A percentile compares a stretch with the other conserved stretches of the same genome.
Conservation (phyloP, 53 echinoderm and acorn worm genomes). For the Echinometra lucunter region DNA sequence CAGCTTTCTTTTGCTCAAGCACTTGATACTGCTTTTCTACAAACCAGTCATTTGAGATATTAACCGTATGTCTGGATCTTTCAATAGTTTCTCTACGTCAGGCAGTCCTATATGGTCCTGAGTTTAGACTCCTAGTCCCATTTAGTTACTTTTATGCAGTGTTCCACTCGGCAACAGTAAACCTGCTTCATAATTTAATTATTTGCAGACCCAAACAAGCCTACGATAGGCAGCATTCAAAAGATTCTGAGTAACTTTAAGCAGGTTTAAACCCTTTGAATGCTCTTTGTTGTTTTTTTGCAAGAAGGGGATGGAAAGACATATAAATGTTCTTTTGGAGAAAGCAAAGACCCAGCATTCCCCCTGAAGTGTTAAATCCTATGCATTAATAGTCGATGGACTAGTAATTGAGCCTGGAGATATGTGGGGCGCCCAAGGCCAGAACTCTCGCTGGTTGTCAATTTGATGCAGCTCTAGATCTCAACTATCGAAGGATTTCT, state of each 20-base stretch:
- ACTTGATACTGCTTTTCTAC: background rate
- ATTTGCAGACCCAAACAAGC: too few relatives aligned
- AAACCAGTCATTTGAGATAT: background rate
- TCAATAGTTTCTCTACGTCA: background rate
- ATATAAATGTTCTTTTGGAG: too few relatives aligned
- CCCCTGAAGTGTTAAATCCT: constrained; percentile 8
- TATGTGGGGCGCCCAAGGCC: constrained; percentile 49
- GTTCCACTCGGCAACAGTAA: too few relatives aligned
- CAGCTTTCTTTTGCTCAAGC: background rate
- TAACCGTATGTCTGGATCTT: too few relatives aligned
- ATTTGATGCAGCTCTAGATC: background rate
- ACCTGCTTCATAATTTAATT: too few relatives aligned
- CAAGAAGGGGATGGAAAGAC: too few relatives aligned
- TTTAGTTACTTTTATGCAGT: background rate
- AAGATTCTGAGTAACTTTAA: too few relatives aligned
- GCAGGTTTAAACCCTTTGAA: too few relatives aligned
- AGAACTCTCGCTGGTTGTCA: background rate
- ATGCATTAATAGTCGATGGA: constrained; percentile 1
- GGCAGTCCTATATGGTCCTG: background rate
- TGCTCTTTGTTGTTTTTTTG: too few relatives aligned
- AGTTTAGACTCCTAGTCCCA: background rate
- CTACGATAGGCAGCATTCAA: too few relatives aligned
- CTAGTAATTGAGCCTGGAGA: background rate
- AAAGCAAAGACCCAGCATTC: too few relatives aligned
- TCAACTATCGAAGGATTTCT: background rate